Evolutionary conservation across 2,888 invertebrate species (phyloP).

Genomic region (Drosophila rubida): DNA sequence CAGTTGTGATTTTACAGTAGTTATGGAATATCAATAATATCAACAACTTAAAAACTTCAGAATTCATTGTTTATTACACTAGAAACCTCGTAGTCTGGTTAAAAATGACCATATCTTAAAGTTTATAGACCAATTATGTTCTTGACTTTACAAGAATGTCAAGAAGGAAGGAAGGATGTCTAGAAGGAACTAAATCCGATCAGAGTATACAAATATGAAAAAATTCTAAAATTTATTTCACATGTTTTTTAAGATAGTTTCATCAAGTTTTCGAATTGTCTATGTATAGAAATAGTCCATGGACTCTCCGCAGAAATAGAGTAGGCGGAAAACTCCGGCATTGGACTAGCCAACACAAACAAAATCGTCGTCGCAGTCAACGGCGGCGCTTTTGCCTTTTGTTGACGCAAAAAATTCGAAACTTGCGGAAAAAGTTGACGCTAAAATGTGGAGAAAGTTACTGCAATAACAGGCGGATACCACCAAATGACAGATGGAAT

Average conservation of each 20-base stretch:
- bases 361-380: conserved; percentile 49
- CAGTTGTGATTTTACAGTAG: too few relatives aligned
- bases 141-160: too few relatives aligned
- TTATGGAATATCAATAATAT: too few relatives aligned
- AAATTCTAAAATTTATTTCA: too few relatives aligned
- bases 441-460: conserved; percentile 79
- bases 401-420: conserved; percentile 77
- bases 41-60: too few relatives aligned
- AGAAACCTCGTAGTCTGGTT: too few relatives aligned
- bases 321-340: conserved; percentile 41
- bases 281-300: neutral
- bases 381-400: conserved; percentile 72
- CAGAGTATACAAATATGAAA: too few relatives aligned
- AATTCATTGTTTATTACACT: too few relatives aligned
- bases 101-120: too few relatives aligned
- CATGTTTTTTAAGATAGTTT: neutral
- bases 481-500: conserved; percentile 30
- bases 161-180: too few relatives aligned
- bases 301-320: conserved; percentile 14
- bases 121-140: too few relatives aligned
- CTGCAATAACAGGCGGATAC: conserved; percentile 62
- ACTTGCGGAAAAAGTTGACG: conserved; percentile 79
- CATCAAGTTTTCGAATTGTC: neutral
- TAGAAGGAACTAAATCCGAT: too few relatives aligned
- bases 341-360: conserved; percentile 74